Conservation (phyloP, 2,113 vertebrate genomes). For the Dicrurus megarhynchus region DNA sequence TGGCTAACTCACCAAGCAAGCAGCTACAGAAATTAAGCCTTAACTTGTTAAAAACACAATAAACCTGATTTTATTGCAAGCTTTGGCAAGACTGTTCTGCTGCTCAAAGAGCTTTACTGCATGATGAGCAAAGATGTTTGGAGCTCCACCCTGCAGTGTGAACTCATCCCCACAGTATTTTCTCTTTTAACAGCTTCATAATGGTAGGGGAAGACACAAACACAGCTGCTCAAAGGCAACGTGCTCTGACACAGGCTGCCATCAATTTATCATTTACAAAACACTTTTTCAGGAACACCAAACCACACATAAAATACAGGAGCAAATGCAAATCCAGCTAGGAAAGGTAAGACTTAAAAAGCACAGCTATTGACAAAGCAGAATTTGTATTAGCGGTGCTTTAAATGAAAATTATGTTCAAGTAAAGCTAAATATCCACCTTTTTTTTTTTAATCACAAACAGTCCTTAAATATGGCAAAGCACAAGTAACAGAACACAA, state of each 20-base stretch:
- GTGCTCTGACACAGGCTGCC: background rate
- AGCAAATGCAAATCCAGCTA: background rate
- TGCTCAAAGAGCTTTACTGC: background rate
- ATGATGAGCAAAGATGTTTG: conserved; percentile 2
- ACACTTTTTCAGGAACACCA: background rate
- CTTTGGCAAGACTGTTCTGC: conserved; percentile 25
- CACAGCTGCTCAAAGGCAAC: conserved; percentile 12
- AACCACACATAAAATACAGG: background rate
- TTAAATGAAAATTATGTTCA: background rate
- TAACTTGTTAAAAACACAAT: conserved; percentile 45
- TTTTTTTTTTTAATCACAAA: background rate
- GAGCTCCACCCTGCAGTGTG: conserved; percentile 24
- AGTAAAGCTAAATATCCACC: background rate
- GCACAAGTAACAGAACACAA: background rate
- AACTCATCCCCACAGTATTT: background rate
- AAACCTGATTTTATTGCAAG: conserved; percentile 23
- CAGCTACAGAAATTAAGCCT: conserved; percentile 40
- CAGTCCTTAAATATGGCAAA: background rate
- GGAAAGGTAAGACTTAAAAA: background rate
- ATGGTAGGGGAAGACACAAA: background rate
- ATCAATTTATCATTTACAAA: background rate
- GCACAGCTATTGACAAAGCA: background rate
- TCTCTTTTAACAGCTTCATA: conserved; percentile 12
- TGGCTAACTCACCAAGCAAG: background rate
- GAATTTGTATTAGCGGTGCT: background rate